A percentile compares a stretch with the other conserved stretches of the same genome.
Evolutionary conservation across 2,113 vertebrate species (phyloP).

Genomic region (Semnornis frantzii): DNA sequence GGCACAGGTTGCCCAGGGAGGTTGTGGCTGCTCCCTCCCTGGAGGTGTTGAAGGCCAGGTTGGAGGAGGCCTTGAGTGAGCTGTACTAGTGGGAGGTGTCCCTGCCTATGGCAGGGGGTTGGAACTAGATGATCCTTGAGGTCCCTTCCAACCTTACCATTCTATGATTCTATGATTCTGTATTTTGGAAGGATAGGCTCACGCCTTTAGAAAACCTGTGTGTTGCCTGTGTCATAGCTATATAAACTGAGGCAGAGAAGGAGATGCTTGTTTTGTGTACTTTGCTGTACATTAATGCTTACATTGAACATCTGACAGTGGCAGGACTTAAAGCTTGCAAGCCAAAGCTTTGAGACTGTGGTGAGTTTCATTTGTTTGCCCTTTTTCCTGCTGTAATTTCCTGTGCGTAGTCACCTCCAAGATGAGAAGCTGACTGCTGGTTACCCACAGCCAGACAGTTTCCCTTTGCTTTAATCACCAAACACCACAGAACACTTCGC

Average conservation of each 20-base stretch:
- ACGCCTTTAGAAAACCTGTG: background rate
- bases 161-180: too few relatives aligned
- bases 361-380: background rate
- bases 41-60: too few relatives aligned
- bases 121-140: too few relatives aligned
- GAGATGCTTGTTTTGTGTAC: background rate
- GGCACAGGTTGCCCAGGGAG: too few relatives aligned
- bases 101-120: too few relatives aligned
- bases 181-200: background rate
- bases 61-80: too few relatives aligned
- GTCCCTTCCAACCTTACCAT: too few relatives aligned
- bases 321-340: background rate
- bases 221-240: background rate
- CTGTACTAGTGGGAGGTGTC: too few relatives aligned
- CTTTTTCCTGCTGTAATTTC: background rate
- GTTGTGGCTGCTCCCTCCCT: too few relatives aligned
- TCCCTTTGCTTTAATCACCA: background rate
- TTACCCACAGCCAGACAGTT: background rate
- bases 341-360: background rate
- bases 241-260: background rate
- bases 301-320: background rate
- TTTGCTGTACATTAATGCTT: background rate
- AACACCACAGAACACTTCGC: background rate
- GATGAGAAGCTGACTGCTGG: background rate
- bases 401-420: fast-evolving